Conservation (phyloP, 2,888 invertebrate genomes). For the Plagodis dolabraria region DNA sequence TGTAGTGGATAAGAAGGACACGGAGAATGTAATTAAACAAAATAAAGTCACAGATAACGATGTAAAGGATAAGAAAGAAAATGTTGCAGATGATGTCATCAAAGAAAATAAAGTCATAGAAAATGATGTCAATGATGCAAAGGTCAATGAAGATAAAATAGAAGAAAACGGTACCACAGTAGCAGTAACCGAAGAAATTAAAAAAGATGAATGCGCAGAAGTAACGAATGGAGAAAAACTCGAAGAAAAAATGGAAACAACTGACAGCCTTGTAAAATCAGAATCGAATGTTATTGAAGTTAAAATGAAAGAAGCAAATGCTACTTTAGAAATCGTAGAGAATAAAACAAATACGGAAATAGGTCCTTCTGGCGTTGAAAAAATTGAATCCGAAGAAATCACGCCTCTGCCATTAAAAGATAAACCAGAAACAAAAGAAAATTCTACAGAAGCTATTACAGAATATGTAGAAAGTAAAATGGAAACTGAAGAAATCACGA, state of each 20-base stretch:
- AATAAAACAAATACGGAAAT: constrained; percentile 1
- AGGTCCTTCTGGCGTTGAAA: constrained; percentile 9
- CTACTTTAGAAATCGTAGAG: not conserved
- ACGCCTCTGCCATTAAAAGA: constrained; percentile 7
- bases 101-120: constrained; percentile 38
- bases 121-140: not conserved
- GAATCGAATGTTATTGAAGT: constrained; percentile 3
- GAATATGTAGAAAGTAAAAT: not conserved
- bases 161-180: not conserved
- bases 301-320: constrained; percentile 4
- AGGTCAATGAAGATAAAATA: constrained; percentile 6
- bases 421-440: not conserved
- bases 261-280: not conserved
- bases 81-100: constrained; percentile 34
- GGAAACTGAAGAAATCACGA: not conserved
- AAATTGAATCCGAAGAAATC: constrained; percentile 26
- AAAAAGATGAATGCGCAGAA: constrained; percentile 8
- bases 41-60: no score
- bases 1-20: no score
- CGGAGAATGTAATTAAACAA: no score
- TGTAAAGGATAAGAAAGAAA: constrained; percentile 2
- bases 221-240: constrained; percentile 10
- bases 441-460: not conserved
- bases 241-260: constrained; percentile 2
- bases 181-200: constrained; percentile 3